phyloP scores from a whole-genome alignment of 2,797 vertebrate genomes.

The Hemitrygon akajei region DNA sequence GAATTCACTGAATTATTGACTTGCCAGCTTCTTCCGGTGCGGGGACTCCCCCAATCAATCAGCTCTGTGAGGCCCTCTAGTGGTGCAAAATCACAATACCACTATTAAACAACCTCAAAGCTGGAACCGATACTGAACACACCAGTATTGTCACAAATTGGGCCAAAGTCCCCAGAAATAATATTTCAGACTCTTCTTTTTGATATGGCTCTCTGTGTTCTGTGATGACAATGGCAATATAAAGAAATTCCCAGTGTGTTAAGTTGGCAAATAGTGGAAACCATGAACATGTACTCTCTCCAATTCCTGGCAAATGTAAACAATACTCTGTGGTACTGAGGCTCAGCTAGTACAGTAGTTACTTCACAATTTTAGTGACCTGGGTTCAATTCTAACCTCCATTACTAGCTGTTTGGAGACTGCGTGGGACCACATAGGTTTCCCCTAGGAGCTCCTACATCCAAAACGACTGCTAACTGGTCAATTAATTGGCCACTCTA shows the following conservation, averaged over 20 bases:
- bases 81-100: background rate
- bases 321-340: background rate
- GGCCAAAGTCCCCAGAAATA: background rate
- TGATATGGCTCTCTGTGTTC: background rate
- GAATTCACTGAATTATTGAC: background rate
- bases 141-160: background rate
- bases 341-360: no score
- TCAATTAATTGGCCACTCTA: no score
- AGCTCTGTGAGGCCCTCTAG: slow-evolving; percentile 29
- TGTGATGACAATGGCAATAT: background rate
- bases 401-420: no score
- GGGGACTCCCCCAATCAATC: no score
- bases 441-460: no score
- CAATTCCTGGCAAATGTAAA: background rate
- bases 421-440: no score
- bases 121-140: background rate
- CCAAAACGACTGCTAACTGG: no score
- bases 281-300: background rate
- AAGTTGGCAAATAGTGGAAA: background rate
- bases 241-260: background rate
- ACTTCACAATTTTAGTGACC: no score
- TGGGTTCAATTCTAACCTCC: no score
- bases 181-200: background rate
- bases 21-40: background rate
- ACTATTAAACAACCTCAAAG: background rate